Conservation (phyloP, 2,797 vertebrate species). For the Platyrinchus mystaceus region DNA sequence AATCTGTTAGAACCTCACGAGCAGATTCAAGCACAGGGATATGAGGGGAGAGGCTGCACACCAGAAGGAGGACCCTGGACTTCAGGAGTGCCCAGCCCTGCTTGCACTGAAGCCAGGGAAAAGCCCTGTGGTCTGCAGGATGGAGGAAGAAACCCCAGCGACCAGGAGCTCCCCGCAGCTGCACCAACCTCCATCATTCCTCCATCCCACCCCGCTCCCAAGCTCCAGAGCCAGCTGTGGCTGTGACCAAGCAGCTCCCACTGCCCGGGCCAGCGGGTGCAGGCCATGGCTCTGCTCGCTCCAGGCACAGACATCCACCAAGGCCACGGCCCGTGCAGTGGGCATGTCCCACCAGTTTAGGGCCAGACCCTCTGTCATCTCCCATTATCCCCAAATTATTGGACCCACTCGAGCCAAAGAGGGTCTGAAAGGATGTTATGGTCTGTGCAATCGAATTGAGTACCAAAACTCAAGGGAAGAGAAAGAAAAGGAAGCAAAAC, state of each 20-base stretch:
- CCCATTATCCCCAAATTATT: accelerated
- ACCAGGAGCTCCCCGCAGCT: background rate
- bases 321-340: accelerated
- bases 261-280: background rate
- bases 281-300: background rate
- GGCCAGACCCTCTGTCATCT: background rate
- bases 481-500: background rate
- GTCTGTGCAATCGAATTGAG: accelerated
- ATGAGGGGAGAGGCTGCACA: accelerated
- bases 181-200: background rate
- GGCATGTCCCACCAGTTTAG: accelerated
- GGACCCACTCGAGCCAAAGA: background rate
- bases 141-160: background rate
- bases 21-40: accelerated
- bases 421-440: background rate
- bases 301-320: background rate
- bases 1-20: accelerated
- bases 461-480: background rate
- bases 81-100: background rate
- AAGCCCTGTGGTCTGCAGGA: background rate
- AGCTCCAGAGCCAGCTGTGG: background rate
- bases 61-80: background rate
- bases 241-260: background rate
- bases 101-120: background rate
- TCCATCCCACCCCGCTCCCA: background rate